Base-by-base conservation (phyloP, 2,888 invertebrate species). In the Leucophora obtusa region DNA sequence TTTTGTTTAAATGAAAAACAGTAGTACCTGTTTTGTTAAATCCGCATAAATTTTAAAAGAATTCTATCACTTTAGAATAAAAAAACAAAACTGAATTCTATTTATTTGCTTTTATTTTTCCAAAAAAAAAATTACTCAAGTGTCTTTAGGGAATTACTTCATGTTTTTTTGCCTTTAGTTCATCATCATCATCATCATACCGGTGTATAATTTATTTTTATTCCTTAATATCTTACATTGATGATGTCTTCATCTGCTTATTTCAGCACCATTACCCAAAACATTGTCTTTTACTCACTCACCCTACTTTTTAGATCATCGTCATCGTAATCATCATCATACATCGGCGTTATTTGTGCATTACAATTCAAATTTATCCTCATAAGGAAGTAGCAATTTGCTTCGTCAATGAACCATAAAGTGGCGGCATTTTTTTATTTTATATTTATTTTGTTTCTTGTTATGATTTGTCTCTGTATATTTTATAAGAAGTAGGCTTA, bases 361-460 rank as follows among this genome's bases (percentile, higher is more conserved):
- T 59, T 72, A 68, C 75, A 56, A 58, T 70, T 69, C 72, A 78
- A 75, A 83, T 74, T 71, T 82, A 84, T 84, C 85, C 83, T 56
- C 66, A 63, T 50, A 84, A 87, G 87, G 87, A 87, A 86, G 86
- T 86, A 83, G 83, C 86, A 87, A 87, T 87, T 87, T 87, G 87
- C 84, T 83, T 86, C 86, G 87, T 87, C 87, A 87, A 87, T 87
- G 88, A 87, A 87, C 86, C 88, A 77, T 84, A 79, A 80, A 73
- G 83, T 80, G 82, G 81, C 84, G 82, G 82, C 82, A 63, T 77
- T 82, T 81, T 82, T 81, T 43, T 28, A 21, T 21, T 21, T 21
- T 21, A n/a, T n/a, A n/a, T 21, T 21, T 21, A 21, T 28, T 28
- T 28, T 28, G 7, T 28, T 6, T 28, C 7, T 28, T 15, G 51